Conservation (phyloP, 1,140 invertebrate genomes). For the Sarcophaga peregrina region DNA sequence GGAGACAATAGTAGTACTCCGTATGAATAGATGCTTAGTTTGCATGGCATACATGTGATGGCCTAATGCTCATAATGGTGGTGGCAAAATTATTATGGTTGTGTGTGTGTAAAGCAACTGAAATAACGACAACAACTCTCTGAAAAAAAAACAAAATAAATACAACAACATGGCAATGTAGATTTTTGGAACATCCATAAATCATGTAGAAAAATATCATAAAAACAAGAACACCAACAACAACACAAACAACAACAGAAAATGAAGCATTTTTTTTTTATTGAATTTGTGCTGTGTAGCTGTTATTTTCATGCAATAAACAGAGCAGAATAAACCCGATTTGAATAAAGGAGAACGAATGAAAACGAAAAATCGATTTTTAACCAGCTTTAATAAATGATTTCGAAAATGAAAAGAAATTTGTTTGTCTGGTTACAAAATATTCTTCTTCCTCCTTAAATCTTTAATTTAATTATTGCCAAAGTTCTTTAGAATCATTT, state of each 20-base stretch:
- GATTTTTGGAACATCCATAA: slow-evolving; percentile 40
- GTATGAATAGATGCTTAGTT: background rate
- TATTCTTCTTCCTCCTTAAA: background rate
- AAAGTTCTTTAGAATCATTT: background rate
- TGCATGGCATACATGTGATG: slow-evolving; percentile 28
- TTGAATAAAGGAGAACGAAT: background rate
- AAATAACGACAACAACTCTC: slow-evolving; percentile 1
- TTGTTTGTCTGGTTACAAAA: no score
- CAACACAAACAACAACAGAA: no score
- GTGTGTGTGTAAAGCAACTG: background rate
- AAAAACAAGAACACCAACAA: no score
- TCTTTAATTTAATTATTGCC: background rate
- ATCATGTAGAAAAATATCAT: slow-evolving; percentile 15
- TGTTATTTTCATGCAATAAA: background rate
- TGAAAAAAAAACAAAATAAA: background rate
- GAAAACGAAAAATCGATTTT: background rate
- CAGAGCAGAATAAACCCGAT: background rate
- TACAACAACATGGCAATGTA: slow-evolving; percentile 33
- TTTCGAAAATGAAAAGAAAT: background rate
- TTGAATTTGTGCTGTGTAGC: background rate
- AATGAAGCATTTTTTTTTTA: background rate
- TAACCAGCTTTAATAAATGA: background rate
- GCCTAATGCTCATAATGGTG: slow-evolving; percentile 19
- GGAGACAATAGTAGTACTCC: background rate
- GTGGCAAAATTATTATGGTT: slow-evolving; percentile 33